A percentile compares a stretch with the other conserved stretches of the same genome.
phyloP scores from a whole-genome alignment of 2,113 vertebrate genomes.

The Polypterus senegalus region DNA sequence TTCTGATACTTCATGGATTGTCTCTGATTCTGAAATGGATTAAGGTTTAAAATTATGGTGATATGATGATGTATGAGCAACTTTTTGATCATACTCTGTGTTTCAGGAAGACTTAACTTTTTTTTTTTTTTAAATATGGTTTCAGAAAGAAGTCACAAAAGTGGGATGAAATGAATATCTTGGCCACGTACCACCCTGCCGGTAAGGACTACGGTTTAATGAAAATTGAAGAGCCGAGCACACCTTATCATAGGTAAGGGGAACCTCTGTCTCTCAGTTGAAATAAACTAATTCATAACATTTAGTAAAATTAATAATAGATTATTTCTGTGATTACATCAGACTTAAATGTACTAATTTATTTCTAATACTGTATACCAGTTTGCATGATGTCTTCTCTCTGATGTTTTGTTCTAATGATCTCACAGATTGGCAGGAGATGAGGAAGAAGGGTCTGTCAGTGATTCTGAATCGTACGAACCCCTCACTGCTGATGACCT shows the following conservation, averaged over 20 bases:
- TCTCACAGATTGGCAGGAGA: conserved; percentile 73
- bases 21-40: background rate
- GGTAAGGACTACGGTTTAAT: conserved; percentile 96
- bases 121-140: conserved; percentile 18
- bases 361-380: background rate
- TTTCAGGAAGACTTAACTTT: background rate
- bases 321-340: background rate
- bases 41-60: background rate
- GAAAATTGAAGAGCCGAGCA: conserved; percentile 97
- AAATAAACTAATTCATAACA: background rate
- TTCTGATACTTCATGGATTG: background rate
- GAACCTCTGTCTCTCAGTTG: background rate
- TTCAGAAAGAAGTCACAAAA: conserved; percentile 93
- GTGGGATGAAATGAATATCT: conserved; percentile 99
- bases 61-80: too few species aligned
- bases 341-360: background rate
- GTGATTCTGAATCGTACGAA: conserved; percentile 68
- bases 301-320: background rate
- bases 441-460: conserved; percentile 76
- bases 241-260: conserved; percentile 79
- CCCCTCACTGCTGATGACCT: conserved; percentile 65
- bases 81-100: background rate
- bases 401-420: background rate
- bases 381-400: too few species aligned
- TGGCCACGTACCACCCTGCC: conserved; percentile 89